Percentiles rank a stretch among this genome's conserved stretches.
Conservation (phyloP, 64 coral and sea anemone genomes). For the Cladopsammia gracilis region DNA sequence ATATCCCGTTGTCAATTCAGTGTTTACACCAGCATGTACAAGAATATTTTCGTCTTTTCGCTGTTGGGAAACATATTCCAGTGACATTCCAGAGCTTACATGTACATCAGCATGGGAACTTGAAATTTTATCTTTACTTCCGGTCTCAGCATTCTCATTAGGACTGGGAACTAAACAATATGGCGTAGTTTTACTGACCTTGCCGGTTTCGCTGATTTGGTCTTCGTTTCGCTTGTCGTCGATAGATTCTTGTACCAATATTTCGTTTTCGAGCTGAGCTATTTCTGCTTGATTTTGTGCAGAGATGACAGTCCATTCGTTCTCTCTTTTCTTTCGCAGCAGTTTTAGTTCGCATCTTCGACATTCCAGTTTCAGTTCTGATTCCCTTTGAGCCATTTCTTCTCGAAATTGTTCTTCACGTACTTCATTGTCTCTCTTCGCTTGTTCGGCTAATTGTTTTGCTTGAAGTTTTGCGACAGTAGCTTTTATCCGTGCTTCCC, state of each 20-base stretch:
- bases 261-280: not conserved
- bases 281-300: not conserved
- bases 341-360: not conserved
- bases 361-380: not conserved
- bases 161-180: not conserved
- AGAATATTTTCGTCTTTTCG: too few relatives aligned
- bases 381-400: slow-evolving; percentile 4
- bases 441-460: not conserved
- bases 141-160: not conserved
- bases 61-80: too few relatives aligned
- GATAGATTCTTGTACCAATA: not conserved
- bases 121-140: not conserved
- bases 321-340: slow-evolving; percentile 15
- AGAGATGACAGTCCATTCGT: not conserved
- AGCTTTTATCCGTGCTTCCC: not conserved
- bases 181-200: not conserved
- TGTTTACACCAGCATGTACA: not conserved
- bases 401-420: not conserved
- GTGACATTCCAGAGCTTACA: too few relatives aligned
- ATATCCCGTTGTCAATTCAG: not conserved
- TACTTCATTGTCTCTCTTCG: not conserved
- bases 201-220: not conserved
- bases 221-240: not conserved
- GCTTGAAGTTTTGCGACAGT: slow-evolving; percentile 6
- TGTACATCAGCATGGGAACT: not conserved